Conservation (phyloP, 2,797 vertebrate species). For the Synaphobranchus kaupii region DNA sequence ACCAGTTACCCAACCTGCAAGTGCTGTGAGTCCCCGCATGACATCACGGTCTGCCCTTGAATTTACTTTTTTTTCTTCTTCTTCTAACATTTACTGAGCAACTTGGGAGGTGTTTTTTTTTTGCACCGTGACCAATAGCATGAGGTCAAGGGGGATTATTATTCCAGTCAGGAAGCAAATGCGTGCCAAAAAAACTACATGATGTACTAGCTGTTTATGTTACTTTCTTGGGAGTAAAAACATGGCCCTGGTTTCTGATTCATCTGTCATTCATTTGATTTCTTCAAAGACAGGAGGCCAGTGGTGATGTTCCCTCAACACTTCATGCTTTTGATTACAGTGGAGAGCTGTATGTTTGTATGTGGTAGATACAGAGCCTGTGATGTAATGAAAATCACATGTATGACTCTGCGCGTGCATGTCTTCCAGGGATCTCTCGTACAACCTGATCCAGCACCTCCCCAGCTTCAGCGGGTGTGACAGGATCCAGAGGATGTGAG, state of each 20-base stretch:
- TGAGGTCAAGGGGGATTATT: constrained; percentile 11
- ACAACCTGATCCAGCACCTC: constrained; percentile 84
- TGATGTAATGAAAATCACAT: neutral
- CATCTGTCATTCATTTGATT: constrained; percentile 4
- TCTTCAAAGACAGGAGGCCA: neutral
- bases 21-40: constrained; percentile 79
- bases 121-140: constrained; percentile 7
- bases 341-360: neutral
- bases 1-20: constrained; percentile 87
- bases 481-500: constrained; percentile 91
- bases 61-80: neutral
- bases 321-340: neutral
- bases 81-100: neutral
- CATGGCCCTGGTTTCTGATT: neutral
- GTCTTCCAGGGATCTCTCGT: constrained; percentile 84
- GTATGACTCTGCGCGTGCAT: neutral
- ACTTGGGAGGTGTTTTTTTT: neutral
- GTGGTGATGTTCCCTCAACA: neutral
- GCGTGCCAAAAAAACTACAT: neutral
- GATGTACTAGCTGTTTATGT: neutral
- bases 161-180: neutral
- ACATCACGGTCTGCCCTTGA: constrained; percentile 19
- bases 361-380: neutral
- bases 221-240: neutral
- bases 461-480: constrained; percentile 85